Conservation (phyloP, 2,113 vertebrate species). For the Amphiprion ocellaris region DNA sequence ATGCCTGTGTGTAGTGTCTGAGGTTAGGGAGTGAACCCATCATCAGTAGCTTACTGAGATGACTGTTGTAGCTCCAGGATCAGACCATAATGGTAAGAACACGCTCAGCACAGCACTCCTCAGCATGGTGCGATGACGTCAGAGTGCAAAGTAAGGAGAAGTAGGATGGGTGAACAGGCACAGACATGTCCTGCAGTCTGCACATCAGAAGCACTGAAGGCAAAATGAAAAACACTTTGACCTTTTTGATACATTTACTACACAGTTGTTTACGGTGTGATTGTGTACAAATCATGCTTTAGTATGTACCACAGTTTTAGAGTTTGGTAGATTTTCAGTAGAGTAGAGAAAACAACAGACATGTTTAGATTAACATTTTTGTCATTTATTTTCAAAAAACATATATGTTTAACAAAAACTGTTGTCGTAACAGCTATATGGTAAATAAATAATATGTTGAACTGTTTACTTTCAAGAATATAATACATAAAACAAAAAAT, state of each 20-base stretch:
- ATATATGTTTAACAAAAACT: too few species aligned
- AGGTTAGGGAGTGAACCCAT: conserved; percentile 55
- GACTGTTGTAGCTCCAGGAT: conserved; percentile 63
- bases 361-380: too few species aligned
- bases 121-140: conserved; percentile 69
- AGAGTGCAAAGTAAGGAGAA: conserved; percentile 54
- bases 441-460: too few species aligned
- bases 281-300: too few species aligned
- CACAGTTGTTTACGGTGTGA: neutral
- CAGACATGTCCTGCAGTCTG: conserved; percentile 54
- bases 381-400: too few species aligned
- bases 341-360: too few species aligned
- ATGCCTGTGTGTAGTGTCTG: conserved; percentile 60
- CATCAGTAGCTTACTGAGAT: conserved; percentile 52
- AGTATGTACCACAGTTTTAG: too few species aligned
- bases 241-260: neutral
- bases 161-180: conserved; percentile 57
- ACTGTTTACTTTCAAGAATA: too few species aligned
- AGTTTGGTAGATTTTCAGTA: too few species aligned
- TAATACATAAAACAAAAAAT: too few species aligned
- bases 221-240: conserved; percentile 19
- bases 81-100: conserved; percentile 54
- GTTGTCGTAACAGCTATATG: too few species aligned
- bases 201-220: conserved; percentile 23
- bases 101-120: conserved; percentile 52